Base-by-base conservation (phyloP, 2,888 invertebrate species). In the Pheosia tremula region DNA sequence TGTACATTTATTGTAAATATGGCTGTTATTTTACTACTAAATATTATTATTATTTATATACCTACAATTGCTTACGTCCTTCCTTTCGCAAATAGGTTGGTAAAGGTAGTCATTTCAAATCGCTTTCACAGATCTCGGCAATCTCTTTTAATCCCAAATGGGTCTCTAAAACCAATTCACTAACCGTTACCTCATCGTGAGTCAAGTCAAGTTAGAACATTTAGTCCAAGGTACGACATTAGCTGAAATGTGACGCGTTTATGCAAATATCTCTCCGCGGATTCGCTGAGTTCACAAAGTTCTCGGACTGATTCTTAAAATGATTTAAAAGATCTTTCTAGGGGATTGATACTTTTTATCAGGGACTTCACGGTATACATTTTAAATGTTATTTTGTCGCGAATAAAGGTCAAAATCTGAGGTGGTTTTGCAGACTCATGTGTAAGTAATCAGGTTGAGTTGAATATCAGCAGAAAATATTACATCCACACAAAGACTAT, bases 121-220 rank as follows among this genome's bases (percentile, higher is more conserved):
- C 47, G 6, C n/a, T 47, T 4, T 5, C 47, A n/a, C 47, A 47
- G n/a, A 47, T 47, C 11, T 47, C 47, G 5, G 47, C 47, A n/a
- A 47, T 47, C 47, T 47, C 47, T n/a, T 9, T 47, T 47, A 47
- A 47, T 1, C 45, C 8, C 45, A 47, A 47, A 47, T 9, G n/a
- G 47, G 47, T n/a, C 11, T 47, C n/a, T 47, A 47, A 47, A 47
- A 47, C 47, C 47, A 47, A 47, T 77, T 66, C 64, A 67, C 64
- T 68, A 67, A 67, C 67, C 68, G 69, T 61, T 64, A 57, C 66
- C 71, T 64, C 67, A 77, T 79, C 73, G 61, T 56, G 60, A 78
- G 67, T 61, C 78, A 63, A 69, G 69, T 77, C 77, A 64, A 72
- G 78, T 78, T 61, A 63, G 59, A 68, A 62, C 72, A 74, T 76